These are phyloP conservation scores for Chaenodraco wilsoni DNA, from an alignment of 2,797 vertebrate genomes.

Conservation along the genomic window DNA sequence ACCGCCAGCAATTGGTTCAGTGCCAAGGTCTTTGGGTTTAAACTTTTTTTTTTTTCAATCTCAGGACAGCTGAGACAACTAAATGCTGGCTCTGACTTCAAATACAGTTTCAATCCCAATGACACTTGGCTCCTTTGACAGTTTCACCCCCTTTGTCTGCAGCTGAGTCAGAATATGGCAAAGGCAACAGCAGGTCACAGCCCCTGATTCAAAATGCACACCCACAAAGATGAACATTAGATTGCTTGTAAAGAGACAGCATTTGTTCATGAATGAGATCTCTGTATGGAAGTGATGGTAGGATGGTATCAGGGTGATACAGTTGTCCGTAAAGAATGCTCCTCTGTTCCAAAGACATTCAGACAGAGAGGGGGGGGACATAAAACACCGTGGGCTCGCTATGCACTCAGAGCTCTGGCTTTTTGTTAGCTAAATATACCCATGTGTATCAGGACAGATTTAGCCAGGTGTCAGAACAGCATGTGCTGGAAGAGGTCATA, in stretches of 20 bases:
- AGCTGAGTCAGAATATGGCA: slow-evolving; percentile 1
- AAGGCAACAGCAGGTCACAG: slow-evolving; percentile 20
- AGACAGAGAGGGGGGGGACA: background rate
- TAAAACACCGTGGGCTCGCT: slow-evolving; percentile 10
- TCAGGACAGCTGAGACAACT: slow-evolving; percentile 36
- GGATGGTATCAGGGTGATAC: slow-evolving; percentile 40
- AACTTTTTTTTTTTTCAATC: slow-evolving; percentile 10
- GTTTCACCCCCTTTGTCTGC: slow-evolving; percentile 7
- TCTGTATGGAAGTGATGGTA: slow-evolving; percentile 26
- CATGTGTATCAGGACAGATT: slow-evolving; percentile 53
- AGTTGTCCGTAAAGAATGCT: slow-evolving; percentile 22
- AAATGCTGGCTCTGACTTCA: slow-evolving; percentile 27
- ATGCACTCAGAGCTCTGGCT: slow-evolving; percentile 20
- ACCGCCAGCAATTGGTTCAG: slow-evolving; percentile 8
- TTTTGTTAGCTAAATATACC: slow-evolving; percentile 67
- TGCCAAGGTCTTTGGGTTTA: slow-evolving; percentile 39
- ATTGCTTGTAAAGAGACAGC: slow-evolving; percentile 45
- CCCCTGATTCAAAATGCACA: slow-evolving; percentile 42
- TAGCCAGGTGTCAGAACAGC: slow-evolving; percentile 64
- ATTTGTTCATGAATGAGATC: slow-evolving; percentile 36
- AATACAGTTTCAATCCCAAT: slow-evolving; percentile 23
- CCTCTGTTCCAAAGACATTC: slow-evolving; percentile 36
- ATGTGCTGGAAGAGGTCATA: slow-evolving; percentile 58
- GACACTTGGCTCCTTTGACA: slow-evolving; percentile 19
- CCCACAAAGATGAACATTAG: slow-evolving; percentile 38